Evolutionary conservation across 2,888 invertebrate species (phyloP).

Genomic region (Aspidiotus rigidus): DNA sequence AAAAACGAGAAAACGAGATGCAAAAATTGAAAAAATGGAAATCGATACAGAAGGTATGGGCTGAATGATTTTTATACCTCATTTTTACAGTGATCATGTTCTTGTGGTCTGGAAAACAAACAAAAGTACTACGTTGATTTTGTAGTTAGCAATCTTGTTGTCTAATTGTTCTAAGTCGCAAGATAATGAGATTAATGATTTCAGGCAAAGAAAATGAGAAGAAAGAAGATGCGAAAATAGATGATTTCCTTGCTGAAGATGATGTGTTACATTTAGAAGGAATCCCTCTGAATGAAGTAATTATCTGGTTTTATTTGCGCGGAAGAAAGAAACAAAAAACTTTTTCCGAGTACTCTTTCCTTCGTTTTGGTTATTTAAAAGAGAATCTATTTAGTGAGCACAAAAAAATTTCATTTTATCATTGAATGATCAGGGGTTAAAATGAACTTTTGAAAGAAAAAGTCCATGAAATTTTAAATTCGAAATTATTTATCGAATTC

Average conservation of each 20-base stretch:
- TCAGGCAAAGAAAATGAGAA: background rate
- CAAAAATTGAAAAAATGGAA: constrained; percentile 16
- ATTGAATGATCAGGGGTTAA: too few relatives aligned
- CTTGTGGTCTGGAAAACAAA: background rate
- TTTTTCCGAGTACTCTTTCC: too few relatives aligned
- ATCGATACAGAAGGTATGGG: background rate
- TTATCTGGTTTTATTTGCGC: background rate
- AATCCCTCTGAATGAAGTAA: constrained; percentile 46
- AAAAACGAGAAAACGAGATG: constrained; percentile 16
- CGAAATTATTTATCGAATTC: background rate
- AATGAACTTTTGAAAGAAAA: too few relatives aligned
- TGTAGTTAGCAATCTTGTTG: too few relatives aligned
- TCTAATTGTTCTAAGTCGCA: too few relatives aligned
- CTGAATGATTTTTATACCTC: too few relatives aligned
- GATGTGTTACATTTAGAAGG: constrained; percentile 40
- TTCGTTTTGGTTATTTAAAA: too few relatives aligned
- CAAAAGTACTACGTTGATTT: background rate
- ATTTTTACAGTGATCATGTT: too few relatives aligned
- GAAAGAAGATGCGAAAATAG: background rate
- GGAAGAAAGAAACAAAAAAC: too few relatives aligned
- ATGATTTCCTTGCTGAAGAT: constrained; percentile 17
- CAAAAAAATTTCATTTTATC: too few relatives aligned
- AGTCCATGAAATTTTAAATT: too few relatives aligned
- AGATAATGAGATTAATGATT: background rate
- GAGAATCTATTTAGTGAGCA: too few relatives aligned